Base-by-base conservation (phyloP, 23 tunicate genomes). In the Diplosoma virens region DNA sequence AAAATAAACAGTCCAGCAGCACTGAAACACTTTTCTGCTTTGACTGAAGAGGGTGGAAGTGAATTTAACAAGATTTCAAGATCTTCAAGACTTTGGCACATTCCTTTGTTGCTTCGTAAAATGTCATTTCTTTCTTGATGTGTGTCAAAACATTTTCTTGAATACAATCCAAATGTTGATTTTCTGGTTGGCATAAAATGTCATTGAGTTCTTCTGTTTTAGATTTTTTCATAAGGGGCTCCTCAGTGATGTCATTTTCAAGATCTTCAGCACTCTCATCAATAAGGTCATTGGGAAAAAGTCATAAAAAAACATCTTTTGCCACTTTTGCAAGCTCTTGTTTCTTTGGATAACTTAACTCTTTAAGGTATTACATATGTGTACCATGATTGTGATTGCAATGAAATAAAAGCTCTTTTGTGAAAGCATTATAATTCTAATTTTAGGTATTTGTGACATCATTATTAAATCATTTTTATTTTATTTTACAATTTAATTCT, bases 1-100 rank as follows among this genome's bases (percentile, higher is more conserved):
- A n/a, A 28, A 30, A 63, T n/a, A 28, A 63, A 63, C n/a, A 63
- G 69, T 63, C 69, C 69, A 63, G 69, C 69, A 28, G 69, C 69
- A 63, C 69, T 28, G 34, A 63, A 63, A n/a, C 69, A 63, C n/a
- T 36, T 63, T 63, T 63, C 69, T 11, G 7, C n/a, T 30, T 63
- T n/a, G 37, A 24, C 34, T 4, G 33, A 63, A 63, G 34, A 63
- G 35, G 64, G 69, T 7, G 69, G 37, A 63, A 25, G 69, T 28
- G 69, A 63, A 36, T 29, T 30, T 28, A 63, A 30, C 69, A 63
- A 25, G 69, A 28, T 28, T 24, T 24, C 30, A 11, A 5, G 25
- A 16, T 56, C 25, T 3, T 28, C 35, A 63, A 5, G 69, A 30
- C 69, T 63, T 63, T 24, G 69, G 35, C 9, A 63, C 69, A 63